Percentiles rank a stretch among this genome's conserved stretches.
Evolutionary conservation across 1,140 invertebrate species (phyloP).

Genomic region (Hyposmocoma kahamanoa): DNA sequence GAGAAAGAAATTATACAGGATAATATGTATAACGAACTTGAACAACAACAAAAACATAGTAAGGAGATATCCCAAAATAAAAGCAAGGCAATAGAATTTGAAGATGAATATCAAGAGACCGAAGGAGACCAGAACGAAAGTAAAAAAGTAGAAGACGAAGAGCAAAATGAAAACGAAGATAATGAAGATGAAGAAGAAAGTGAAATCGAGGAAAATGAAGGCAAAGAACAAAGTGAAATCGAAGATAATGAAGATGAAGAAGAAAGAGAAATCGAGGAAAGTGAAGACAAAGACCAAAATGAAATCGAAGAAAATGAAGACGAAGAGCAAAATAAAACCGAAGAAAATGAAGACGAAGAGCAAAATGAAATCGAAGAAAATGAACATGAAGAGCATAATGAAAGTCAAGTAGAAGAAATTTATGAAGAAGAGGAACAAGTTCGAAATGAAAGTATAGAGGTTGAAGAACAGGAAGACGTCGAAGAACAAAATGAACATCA

Average conservation of each 20-base stretch:
- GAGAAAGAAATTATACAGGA: too few species aligned
- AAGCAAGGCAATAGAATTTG: not conserved
- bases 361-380: not conserved
- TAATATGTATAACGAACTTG: too few species aligned
- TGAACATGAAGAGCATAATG: conserved; percentile 4
- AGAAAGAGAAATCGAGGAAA: not conserved
- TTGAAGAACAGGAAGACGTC: conserved; percentile 1
- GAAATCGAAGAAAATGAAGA: conserved; percentile 12
- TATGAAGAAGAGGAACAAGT: conserved; percentile 9
- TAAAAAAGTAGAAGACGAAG: not conserved
- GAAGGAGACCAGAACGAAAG: not conserved
- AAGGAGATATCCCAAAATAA: too few species aligned
- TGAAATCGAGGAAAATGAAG: not conserved
- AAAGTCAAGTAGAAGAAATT: conserved; percentile 10
- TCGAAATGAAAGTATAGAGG: conserved; percentile 3
- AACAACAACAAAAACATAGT: too few species aligned
- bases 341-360: conserved; percentile 20
- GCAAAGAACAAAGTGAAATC: not conserved
- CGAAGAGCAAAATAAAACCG: conserved; percentile 14
- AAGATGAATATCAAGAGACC: not conserved
- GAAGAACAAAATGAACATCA: conserved; percentile 10
- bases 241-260: conserved; percentile 1
- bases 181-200: not conserved
- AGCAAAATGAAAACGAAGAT: conserved; percentile 4
- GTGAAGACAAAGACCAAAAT: not conserved